Evolutionary conservation across 1,140 invertebrate species (phyloP), one percentile per base, ranked within the genome.

Genomic region (Drosophila bocki): DNA sequence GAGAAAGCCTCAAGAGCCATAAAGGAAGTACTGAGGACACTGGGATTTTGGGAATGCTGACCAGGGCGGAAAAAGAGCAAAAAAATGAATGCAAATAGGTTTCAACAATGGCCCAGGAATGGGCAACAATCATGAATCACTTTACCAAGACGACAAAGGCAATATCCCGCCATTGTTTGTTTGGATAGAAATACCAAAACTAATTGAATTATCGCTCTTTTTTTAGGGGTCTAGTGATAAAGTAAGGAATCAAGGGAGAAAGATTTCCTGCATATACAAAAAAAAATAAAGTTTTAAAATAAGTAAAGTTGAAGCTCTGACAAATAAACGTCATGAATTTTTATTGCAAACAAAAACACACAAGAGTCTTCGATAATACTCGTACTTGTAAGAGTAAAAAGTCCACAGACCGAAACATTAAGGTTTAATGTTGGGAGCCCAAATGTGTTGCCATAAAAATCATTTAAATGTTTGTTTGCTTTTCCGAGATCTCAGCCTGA

Each of bases 41-140:
- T 29, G 58, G 44, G 33, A 64, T 63, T 45, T 62, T 37, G 3
- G 37, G 56, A 42, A 41, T 60, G 57, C 62, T 63, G 62, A 63
- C 19, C 62, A 44, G 33, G 17, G 42, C 54, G 41, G 58, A 45
- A 76, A 70, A 63, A 63, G 19, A 39, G 54, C 64, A 62, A 80
- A 68, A 87, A 75, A 70, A 81, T 62, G 75, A 85, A 83, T 80
- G 80, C 79, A 87, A 87, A 87, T 87, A 88, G 83, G 82, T 78
- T 78, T 51, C 68, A 78, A 83, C 80, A 88, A 88, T 75, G 35
- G 69, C 29, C 41, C 8, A 37, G 42, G 39, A 44, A 65, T 29
- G 68, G 53, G 19, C 33, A 42, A 48, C 17, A 63, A 15, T 68
- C 67, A 29, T 70, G 67, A 68, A 70, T 70, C 67, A 70, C 74